Evolutionary conservation across 30 jellyfish, hydroid and myxozoan species (phyloP), one percentile per base, ranked within the genome.

Genomic region (Hydractinia symbiolongicarpus): DNA sequence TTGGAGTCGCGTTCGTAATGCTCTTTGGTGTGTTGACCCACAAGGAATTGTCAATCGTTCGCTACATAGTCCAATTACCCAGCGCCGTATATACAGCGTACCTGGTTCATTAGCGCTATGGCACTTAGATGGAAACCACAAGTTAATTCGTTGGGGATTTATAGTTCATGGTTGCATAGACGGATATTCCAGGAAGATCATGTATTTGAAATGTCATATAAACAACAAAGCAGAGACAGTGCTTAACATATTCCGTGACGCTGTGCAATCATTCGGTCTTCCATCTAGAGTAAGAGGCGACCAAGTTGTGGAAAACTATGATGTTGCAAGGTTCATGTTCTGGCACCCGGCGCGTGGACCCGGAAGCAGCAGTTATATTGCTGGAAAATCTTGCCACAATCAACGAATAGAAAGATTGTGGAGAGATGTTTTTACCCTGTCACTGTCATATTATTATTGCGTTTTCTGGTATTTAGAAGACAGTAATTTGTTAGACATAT

Each of bases 161-260:
- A 85, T 82, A 50, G n/a, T 82, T 52, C 89, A 82, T 72, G 89
- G 89, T 20, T 60, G 80, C 73, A 66, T 82, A 19, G 86, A 82
- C 72, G 85, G 89, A 52, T 82, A 17, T 55, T 70, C 62, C 77
- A 69, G 89, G 56, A 69, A 53, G 72, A 76, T 70, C 21, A 58
- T 70, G 86, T 82, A 56, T 21, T 78, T 78, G 50, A 57, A 55
- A 15, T 78, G 86, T 61, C 19, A 68, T 44, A 55, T 21, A 11
- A 70, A 72, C 53, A 82, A 82, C 67, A 51, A 72, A 66, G 85
- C 89, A 17, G 60, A 10, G n/a, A 68, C 89, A n/a, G 89, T 76
- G n/a, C 72, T 68, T 30, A 50, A 69, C 7, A 15, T 61, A 50
- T 82, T 82, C 54, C 20, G 30, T 77, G 51, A 58, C 19, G 89